Percentiles rank a stretch among this genome's conserved stretches.
Evolutionary conservation across 2,113 vertebrate species (phyloP).

Genomic region (Dromiciops gliroides): DNA sequence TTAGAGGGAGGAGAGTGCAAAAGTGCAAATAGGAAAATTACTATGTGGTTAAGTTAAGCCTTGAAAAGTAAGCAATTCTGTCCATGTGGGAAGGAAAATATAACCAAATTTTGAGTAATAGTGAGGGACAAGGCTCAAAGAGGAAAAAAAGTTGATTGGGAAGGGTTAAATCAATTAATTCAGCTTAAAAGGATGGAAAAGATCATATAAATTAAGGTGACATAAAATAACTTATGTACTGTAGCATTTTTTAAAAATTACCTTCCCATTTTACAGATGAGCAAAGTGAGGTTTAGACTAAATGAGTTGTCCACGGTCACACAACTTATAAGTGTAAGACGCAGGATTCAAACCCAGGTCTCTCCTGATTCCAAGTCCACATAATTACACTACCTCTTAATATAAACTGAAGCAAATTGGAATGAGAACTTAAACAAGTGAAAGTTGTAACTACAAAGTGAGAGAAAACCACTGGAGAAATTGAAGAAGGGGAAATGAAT

Average conservation of each 20-base stretch:
- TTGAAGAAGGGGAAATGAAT: neutral
- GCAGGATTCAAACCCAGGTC: neutral
- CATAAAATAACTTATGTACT: neutral
- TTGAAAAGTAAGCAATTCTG: neutral
- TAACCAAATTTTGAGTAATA: conserved; percentile 5
- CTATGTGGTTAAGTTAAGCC: too few relatives aligned
- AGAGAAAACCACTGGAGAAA: neutral
- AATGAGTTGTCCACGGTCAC: neutral
- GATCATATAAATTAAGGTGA: neutral
- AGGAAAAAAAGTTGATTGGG: neutral
- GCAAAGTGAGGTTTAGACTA: neutral
- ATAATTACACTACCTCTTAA: neutral
- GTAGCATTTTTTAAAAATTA: neutral
- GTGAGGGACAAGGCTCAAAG: conserved; percentile 21
- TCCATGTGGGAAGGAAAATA: neutral
- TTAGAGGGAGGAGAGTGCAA: neutral
- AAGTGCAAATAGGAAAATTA: neutral
- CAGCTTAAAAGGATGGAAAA: neutral
- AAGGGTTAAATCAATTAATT: neutral
- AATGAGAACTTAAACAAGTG: conserved; percentile 22
- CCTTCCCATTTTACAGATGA: neutral
- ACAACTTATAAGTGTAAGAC: neutral
- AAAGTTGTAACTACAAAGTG: neutral
- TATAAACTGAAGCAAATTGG: neutral
- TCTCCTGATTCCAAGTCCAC: neutral